phyloP scores from a whole-genome alignment of 2,797 vertebrate species.

The Sebastes ruberrimus region DNA sequence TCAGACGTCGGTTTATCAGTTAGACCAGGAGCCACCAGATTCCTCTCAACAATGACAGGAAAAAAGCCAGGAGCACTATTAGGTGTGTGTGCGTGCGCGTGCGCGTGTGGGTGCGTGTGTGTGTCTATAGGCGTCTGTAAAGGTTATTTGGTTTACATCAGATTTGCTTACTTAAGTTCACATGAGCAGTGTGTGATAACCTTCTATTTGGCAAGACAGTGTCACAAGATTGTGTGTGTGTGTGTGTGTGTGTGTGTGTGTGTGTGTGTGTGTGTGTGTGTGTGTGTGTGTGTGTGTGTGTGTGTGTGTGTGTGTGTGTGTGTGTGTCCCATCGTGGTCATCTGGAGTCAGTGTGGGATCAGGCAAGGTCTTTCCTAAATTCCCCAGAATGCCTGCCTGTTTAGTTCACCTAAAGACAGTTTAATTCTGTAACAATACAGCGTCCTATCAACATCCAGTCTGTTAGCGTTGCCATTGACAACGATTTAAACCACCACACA shows the following conservation, averaged over 20 bases:
- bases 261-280: not conserved
- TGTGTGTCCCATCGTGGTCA: not conserved
- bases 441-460: not conserved
- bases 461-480: slow-evolving; percentile 8
- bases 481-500: not conserved
- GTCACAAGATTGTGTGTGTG: slow-evolving; percentile 59
- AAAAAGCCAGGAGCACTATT: slow-evolving; percentile 16
- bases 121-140: not conserved
- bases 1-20: slow-evolving; percentile 10
- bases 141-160: slow-evolving; percentile 25
- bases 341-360: slow-evolving; percentile 6
- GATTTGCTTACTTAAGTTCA: slow-evolving; percentile 44
- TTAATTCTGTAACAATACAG: not conserved
- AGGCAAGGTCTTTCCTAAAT: not conserved
- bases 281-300: no score
- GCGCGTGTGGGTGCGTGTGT: not conserved
- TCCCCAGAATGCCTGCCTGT: not conserved
- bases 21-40: slow-evolving; percentile 11
- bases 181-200: slow-evolving; percentile 53
- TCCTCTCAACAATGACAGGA: slow-evolving; percentile 58
- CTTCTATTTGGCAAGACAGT: slow-evolving; percentile 40
- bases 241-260: not conserved
- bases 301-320: not conserved
- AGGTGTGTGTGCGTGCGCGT: not conserved
- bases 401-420: not conserved